phyloP scores from a whole-genome alignment of 2,113 vertebrate genomes.

The Oenanthe oenanthe region DNA sequence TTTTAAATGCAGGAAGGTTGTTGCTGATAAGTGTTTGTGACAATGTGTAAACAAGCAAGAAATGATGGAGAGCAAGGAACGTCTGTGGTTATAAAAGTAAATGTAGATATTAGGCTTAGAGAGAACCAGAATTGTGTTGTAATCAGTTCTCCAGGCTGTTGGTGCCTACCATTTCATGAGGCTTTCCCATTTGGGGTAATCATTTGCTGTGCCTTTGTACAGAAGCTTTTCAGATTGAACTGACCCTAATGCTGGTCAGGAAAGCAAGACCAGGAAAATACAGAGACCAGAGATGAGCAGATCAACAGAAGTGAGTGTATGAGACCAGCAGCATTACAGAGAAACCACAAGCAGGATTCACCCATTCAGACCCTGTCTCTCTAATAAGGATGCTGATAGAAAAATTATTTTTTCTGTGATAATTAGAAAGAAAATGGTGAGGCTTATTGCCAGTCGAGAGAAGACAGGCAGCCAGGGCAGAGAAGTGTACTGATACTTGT shows the following conservation, averaged over 20 bases:
- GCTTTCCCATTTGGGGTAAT: neutral
- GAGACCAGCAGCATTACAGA: neutral
- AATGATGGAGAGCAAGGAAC: neutral
- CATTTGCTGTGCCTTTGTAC: neutral
- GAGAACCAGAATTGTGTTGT: neutral
- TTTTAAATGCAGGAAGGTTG: neutral
- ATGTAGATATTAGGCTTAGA: neutral
- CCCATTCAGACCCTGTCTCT: neutral
- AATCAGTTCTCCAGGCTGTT: neutral
- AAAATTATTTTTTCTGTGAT: neutral
- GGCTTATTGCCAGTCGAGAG: neutral
- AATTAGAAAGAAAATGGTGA: neutral
- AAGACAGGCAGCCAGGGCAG: neutral
- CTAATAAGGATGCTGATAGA: neutral
- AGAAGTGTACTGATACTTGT: fast-evolving
- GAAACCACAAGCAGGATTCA: neutral
- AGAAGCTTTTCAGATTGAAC: neutral
- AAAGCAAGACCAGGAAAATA: neutral
- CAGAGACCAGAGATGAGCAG: neutral
- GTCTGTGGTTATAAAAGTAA: neutral
- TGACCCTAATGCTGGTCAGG: fast-evolving
- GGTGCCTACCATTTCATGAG: neutral
- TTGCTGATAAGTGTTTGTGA: neutral
- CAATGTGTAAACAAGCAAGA: neutral
- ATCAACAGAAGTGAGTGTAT: neutral